Evolutionary conservation across 2,888 invertebrate genomes (phyloP).

Genomic region (Aphrophora alni): DNA sequence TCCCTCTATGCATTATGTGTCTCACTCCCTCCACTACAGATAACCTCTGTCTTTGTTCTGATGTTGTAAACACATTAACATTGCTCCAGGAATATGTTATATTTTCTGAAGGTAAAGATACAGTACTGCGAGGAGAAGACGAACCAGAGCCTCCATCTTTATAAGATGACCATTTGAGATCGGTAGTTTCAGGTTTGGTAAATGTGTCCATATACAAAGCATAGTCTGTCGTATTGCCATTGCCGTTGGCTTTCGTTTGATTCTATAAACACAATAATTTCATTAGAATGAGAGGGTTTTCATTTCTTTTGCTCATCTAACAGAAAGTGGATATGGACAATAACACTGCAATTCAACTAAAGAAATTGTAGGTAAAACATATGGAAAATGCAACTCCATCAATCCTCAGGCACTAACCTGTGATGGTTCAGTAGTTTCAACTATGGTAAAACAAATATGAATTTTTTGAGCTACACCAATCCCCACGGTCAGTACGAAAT

Average conservation of each 20-base stretch:
- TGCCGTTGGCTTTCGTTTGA: background rate
- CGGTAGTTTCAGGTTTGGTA: background rate
- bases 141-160: background rate
- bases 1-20: slow-evolving; percentile 23
- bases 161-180: background rate
- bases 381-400: too few species aligned
- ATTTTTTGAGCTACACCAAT: too few species aligned
- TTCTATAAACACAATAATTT: background rate
- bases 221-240: background rate
- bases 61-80: slow-evolving; percentile 74
- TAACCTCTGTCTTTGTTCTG: slow-evolving; percentile 58
- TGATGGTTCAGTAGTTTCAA: too few species aligned
- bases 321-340: too few species aligned
- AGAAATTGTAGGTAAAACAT: too few species aligned
- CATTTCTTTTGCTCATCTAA: too few species aligned
- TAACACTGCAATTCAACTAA: too few species aligned
- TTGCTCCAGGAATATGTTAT: slow-evolving; percentile 75
- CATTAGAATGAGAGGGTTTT: too few species aligned
- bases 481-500: too few species aligned
- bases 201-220: background rate
- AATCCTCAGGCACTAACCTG: too few species aligned
- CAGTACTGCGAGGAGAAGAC: background rate
- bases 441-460: too few species aligned
- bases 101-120: slow-evolving; percentile 45
- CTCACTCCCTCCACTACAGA: slow-evolving; percentile 29